Evolutionary conservation across 2,888 invertebrate species (phyloP).

Genomic region (Plebejus argus): DNA sequence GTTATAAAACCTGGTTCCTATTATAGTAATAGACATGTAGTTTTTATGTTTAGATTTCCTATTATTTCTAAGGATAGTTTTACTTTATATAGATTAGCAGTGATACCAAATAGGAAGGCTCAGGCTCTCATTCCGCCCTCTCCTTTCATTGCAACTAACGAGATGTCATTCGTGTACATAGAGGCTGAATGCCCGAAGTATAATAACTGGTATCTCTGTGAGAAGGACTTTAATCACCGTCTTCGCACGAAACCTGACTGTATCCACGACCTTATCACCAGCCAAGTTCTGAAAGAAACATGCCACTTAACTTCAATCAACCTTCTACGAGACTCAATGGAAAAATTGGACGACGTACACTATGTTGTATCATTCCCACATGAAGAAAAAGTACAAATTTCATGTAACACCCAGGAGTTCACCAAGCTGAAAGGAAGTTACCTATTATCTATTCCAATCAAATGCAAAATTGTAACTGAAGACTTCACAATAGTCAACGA

Average conservation of each 20-base stretch:
- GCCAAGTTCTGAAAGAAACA: slow-evolving; percentile 39
- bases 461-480: slow-evolving; percentile 33
- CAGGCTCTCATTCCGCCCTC: slow-evolving; percentile 40
- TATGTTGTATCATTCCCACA: slow-evolving; percentile 22
- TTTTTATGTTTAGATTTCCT: slow-evolving; percentile 37
- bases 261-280: slow-evolving; percentile 36
- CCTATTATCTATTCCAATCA: slow-evolving; percentile 34
- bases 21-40: slow-evolving; percentile 36
- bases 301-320: slow-evolving; percentile 27
- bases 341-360: slow-evolving; percentile 33
- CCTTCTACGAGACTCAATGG: slow-evolving; percentile 25
- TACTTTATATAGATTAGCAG: slow-evolving; percentile 37
- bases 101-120: slow-evolving; percentile 39
- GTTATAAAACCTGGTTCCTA: slow-evolving; percentile 38
- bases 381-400: slow-evolving; percentile 29
- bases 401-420: slow-evolving; percentile 31
- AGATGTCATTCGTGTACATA: slow-evolving; percentile 41
- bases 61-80: slow-evolving; percentile 36
- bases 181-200: slow-evolving; percentile 46
- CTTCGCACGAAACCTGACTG: slow-evolving; percentile 37
- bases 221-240: slow-evolving; percentile 33
- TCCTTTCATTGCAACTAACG: slow-evolving; percentile 42
- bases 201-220: slow-evolving; percentile 39
- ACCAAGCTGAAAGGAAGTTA: slow-evolving; percentile 36
- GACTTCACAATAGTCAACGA: slow-evolving; percentile 35